Evolutionary conservation across 2,113 vertebrate genomes (phyloP), one percentile per base, ranked within the genome.

Genomic region (Sphyrna mokarran): DNA sequence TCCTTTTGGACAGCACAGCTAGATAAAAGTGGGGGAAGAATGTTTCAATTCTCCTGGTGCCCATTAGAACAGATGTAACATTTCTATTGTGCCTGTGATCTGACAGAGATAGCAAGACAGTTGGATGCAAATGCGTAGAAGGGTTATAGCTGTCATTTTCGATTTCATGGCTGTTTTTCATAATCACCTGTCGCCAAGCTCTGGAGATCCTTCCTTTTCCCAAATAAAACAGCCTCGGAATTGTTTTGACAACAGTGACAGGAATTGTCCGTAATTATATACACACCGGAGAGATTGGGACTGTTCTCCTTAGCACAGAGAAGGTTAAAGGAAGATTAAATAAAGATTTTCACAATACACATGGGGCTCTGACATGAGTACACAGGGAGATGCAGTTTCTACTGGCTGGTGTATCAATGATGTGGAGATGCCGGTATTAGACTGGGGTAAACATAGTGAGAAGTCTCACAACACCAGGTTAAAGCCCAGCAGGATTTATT

Each of bases 161-260:
- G 70, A 90, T 26, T 40, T 94, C 37, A 69, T 37, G 33, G 37
- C 66, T 70, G 20, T n/a, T 69, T 61, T 94, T 69, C 91, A 69
- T 94, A 94, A 69, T 70, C 37, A 14, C 63, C 91, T 68, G 90
- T 94, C 23, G 20, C 37, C 43, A 8, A 69, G 20, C 63, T 7
- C n/a, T 90, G 5, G 87, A 58, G 54, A 61, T 11, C 18, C 37
- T 43, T 70, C 26, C 91, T 4, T 8, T 69, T 23, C 63, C 66
- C n/a, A 43, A 29, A 61, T 33, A 61, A 90, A 90, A 63, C 20
- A 63, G 48, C 58, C 58, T 33, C 7, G 26, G 87, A 58, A 54
- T 90, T 90, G 87, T 90, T 90, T 90, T 90, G 87, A 33, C 80
- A 83, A 83, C 48, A 13, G 54, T 90, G 87, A 33, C 91, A 94